phyloP scores from a whole-genome alignment of 2,888 invertebrate species.

The Euplexia lucipara region DNA sequence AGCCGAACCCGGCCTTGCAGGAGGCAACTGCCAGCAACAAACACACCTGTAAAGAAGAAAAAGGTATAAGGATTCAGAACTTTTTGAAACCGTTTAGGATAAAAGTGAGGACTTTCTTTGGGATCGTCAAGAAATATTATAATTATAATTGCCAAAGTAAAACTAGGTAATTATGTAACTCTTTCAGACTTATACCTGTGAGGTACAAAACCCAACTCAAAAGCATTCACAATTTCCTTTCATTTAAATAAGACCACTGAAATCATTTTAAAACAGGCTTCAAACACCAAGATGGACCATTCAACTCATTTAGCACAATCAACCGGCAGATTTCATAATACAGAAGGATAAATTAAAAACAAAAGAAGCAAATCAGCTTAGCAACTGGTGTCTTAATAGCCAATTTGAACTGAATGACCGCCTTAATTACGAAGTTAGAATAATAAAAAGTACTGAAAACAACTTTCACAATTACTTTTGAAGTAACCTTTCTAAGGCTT shows the following conservation, averaged over 20 bases:
- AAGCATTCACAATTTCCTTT: not conserved
- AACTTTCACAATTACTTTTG: conserved; percentile 57
- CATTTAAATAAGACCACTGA: conserved; percentile 3
- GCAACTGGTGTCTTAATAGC: conserved; percentile 53
- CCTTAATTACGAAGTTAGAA: conserved; percentile 53
- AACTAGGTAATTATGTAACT: not conserved
- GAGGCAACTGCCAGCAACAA: conserved; percentile 85
- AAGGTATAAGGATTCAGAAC: not conserved
- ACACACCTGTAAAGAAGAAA: conserved; percentile 81
- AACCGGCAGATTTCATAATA: conserved; percentile 39
- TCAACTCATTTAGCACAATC: conserved; percentile 41
- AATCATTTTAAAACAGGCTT: conserved; percentile 26
- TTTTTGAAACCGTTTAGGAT: not conserved
- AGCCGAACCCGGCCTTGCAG: conserved; percentile 82
- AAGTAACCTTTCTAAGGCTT: conserved; percentile 46
- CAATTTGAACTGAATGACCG: conserved; percentile 57
- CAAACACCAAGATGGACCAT: conserved; percentile 4
- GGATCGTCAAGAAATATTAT: too few relatives aligned
- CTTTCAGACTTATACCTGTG: not conserved
- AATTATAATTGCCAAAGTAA: too few relatives aligned
- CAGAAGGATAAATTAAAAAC: conserved; percentile 44
- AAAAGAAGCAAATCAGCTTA: conserved; percentile 53
- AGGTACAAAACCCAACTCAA: not conserved
- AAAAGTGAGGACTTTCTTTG: not conserved
- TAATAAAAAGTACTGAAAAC: conserved; percentile 60